Conservation (phyloP, 2,113 vertebrate genomes). For the Hypanus sabinus region DNA sequence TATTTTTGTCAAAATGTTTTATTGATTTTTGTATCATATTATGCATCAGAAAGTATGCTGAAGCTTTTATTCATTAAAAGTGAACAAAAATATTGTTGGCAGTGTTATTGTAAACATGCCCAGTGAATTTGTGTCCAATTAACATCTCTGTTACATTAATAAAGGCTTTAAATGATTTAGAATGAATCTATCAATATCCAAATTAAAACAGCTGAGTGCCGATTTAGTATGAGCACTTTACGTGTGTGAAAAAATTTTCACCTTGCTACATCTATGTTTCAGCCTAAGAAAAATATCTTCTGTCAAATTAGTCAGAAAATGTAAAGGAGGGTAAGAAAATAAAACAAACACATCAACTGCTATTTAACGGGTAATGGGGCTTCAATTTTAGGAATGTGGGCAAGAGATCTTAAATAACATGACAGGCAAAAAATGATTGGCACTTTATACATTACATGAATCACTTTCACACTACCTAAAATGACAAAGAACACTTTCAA, state of each 20-base stretch:
- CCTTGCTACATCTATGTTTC: neutral
- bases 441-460: neutral
- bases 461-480: neutral
- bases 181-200: neutral
- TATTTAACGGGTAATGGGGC: neutral
- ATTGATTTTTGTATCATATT: neutral
- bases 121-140: neutral
- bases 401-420: neutral
- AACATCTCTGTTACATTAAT: neutral
- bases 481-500: neutral
- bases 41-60: neutral
- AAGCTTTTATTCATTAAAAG: neutral
- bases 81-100: neutral
- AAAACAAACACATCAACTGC: neutral
- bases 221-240: neutral
- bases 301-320: neutral
- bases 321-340: neutral
- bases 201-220: neutral
- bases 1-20: neutral
- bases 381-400: neutral
- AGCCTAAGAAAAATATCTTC: neutral
- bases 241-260: neutral
- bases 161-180: neutral
- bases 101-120: neutral
- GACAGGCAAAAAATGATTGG: neutral